phyloP scores from a whole-genome alignment of 1,140 invertebrate species.

The Drosophila navojoa region DNA sequence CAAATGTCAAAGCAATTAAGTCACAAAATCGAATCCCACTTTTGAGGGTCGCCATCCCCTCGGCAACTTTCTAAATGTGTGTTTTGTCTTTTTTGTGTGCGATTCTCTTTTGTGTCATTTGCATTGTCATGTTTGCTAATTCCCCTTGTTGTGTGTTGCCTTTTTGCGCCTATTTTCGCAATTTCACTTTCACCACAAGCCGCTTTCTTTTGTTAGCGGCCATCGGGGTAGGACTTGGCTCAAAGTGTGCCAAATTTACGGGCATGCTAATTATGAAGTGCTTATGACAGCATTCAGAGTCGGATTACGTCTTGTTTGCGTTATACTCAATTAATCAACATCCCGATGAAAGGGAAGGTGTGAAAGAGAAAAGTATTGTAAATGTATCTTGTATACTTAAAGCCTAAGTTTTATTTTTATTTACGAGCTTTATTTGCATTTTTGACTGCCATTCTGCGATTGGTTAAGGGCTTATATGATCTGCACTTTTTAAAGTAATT shows the following conservation, averaged over 20 bases:
- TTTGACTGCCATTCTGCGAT: too few species aligned
- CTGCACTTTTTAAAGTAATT: too few species aligned
- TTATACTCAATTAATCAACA: slow-evolving; percentile 28
- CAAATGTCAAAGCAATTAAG: slow-evolving; percentile 79
- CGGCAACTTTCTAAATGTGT: slow-evolving; percentile 25
- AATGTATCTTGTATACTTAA: too few species aligned
- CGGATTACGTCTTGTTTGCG: slow-evolving; percentile 18
- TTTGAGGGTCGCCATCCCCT: slow-evolving; percentile 33
- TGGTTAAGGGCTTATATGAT: too few species aligned
- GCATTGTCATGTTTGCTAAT: slow-evolving; percentile 81
- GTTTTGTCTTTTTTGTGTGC: slow-evolving; percentile 30
- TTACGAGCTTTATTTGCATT: too few species aligned
- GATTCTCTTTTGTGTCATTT: slow-evolving; percentile 49
- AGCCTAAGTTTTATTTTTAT: too few species aligned
- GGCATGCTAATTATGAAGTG: slow-evolving; percentile 67
- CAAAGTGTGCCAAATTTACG: slow-evolving; percentile 70
- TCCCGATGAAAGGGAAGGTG: slow-evolving; percentile 1
- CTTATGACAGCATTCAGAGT: slow-evolving; percentile 62
- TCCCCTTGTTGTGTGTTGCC: slow-evolving; percentile 62
- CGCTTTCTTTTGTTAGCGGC: slow-evolving; percentile 47
- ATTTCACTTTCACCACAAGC: slow-evolving; percentile 70
- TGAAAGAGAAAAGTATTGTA: not conserved
- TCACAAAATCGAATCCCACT: slow-evolving; percentile 63
- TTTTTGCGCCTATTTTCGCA: slow-evolving; percentile 56
- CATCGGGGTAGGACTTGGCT: slow-evolving; percentile 28